Evolutionary conservation across 30 jellyfish, hydroid and myxozoan genomes (phyloP).

Genomic region (Pseudorhiza aurosa): DNA sequence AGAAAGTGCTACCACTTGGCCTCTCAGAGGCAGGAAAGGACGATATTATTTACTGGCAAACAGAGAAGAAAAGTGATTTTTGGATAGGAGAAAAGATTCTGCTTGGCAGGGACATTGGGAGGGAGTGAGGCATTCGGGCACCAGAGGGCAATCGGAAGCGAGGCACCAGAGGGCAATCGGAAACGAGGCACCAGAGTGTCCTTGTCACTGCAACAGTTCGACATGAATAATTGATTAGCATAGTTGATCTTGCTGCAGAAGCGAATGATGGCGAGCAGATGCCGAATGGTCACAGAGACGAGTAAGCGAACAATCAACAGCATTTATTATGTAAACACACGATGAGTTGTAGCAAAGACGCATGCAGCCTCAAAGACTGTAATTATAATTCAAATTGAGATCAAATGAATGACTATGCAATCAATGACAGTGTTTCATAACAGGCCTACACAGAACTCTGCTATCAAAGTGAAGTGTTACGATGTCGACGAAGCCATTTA

Average conservation of each 20-base stretch:
- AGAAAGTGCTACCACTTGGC: too few species aligned
- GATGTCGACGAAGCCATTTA: slow-evolving; percentile 15
- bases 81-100: too few species aligned
- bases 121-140: too few species aligned
- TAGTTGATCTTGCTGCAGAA: slow-evolving; percentile 66
- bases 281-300: slow-evolving; percentile 20
- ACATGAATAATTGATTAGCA: slow-evolving; percentile 56
- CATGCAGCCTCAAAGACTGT: neutral
- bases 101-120: too few species aligned
- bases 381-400: neutral
- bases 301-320: neutral
- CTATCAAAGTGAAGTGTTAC: neutral
- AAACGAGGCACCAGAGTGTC: slow-evolving; percentile 46
- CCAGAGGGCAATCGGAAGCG: too few species aligned
- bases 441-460: slow-evolving; percentile 1
- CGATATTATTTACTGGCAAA: too few species aligned
- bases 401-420: slow-evolving; percentile 38
- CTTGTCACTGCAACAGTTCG: slow-evolving; percentile 7
- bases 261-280: slow-evolving; percentile 46
- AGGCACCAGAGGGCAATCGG: neutral
- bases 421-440: slow-evolving; percentile 1
- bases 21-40: too few species aligned
- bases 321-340: neutral
- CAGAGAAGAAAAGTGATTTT: too few species aligned
- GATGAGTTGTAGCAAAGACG: neutral